Evolutionary conservation across 2,797 vertebrate genomes (phyloP).

Genomic region (Malurus leucopterus): DNA sequence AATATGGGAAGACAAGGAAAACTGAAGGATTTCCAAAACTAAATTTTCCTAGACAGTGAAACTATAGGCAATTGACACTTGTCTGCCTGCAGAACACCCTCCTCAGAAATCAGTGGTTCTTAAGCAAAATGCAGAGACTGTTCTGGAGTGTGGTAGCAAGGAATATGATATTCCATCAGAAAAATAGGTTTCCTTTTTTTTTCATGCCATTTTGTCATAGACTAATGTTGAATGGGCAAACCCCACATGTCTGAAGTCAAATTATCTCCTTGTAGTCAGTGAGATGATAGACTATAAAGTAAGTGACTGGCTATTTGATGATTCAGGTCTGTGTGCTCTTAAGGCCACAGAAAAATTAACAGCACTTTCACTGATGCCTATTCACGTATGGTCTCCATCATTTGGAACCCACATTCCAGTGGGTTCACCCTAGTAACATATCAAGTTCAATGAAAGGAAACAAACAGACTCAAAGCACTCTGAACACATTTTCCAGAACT

Average conservation of each 20-base stretch:
- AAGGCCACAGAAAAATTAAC: neutral
- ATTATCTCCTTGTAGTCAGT: neutral
- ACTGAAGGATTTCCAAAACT: neutral
- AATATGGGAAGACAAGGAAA: neutral
- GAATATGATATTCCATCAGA: accelerated
- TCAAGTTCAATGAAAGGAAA: neutral
- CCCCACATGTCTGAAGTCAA: neutral
- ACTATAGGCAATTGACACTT: neutral
- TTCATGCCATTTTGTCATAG: neutral
- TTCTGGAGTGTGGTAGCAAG: neutral
- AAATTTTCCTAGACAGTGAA: neutral
- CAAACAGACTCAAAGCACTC: neutral
- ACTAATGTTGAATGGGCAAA: neutral
- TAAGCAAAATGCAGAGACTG: neutral
- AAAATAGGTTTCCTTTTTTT: neutral
- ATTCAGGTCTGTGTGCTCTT: neutral
- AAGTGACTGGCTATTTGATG: neutral
- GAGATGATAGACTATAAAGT: neutral
- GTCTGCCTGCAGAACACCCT: neutral
- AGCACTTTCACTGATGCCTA: neutral
- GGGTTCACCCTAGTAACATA: neutral
- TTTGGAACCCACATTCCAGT: neutral
- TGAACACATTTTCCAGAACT: neutral
- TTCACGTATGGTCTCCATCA: neutral
- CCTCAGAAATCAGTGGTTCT: neutral